These are phyloP conservation scores for Sogatella furcifera DNA, from an alignment of 1,140 invertebrate species.

Conservation along the genomic window DNA sequence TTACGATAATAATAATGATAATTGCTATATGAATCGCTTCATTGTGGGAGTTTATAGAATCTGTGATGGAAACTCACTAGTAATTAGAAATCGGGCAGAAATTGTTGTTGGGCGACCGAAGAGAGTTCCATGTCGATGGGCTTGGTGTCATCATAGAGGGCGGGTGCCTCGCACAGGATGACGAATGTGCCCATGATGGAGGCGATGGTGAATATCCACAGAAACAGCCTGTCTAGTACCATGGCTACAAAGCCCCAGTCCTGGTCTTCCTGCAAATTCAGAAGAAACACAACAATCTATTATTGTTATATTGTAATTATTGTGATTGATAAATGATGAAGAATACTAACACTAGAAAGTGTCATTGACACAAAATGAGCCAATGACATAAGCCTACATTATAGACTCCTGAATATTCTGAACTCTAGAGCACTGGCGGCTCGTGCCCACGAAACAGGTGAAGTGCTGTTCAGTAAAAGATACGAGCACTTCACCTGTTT, in stretches of 20 bases:
- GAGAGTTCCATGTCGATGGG: constrained; percentile 82
- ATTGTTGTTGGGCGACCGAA: constrained; percentile 68
- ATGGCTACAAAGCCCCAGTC: constrained; percentile 99
- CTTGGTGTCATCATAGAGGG: constrained; percentile 79
- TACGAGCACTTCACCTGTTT: too few relatives aligned
- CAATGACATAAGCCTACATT: too few relatives aligned
- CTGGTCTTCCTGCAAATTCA: constrained; percentile 69
- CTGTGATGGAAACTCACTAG: too few relatives aligned
- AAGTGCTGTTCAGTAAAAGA: too few relatives aligned
- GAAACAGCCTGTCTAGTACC: constrained; percentile 93
- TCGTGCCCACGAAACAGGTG: too few relatives aligned
- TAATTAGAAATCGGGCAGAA: constrained; percentile 43
- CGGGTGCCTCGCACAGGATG: constrained; percentile 82
- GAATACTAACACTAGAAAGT: too few relatives aligned
- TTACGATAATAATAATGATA: background rate
- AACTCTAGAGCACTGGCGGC: too few relatives aligned
- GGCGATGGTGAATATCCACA: constrained; percentile 90
- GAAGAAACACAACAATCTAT: too few relatives aligned
- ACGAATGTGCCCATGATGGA: constrained; percentile 80
- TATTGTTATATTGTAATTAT: too few relatives aligned
- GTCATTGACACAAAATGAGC: too few relatives aligned
- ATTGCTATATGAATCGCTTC: background rate
- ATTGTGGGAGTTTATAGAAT: background rate
- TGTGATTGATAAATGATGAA: too few relatives aligned
- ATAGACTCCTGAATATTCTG: too few relatives aligned